Base-by-base conservation (phyloP, 2,797 vertebrate genomes). In the Eurystomus glaucurus region DNA sequence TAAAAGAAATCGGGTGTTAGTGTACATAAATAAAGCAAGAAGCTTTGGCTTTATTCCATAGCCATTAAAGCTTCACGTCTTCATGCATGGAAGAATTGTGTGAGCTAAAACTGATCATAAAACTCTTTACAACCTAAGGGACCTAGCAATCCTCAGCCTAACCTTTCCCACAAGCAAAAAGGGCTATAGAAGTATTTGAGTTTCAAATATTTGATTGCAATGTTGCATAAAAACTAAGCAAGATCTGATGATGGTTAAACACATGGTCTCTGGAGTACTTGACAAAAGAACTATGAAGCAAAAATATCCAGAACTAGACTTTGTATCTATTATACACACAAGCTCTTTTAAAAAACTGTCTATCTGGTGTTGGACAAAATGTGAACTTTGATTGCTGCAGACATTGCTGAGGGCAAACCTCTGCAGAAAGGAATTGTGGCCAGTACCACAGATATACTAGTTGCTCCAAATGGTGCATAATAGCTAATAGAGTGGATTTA, bases 41-140 rank as follows among this genome's bases (percentile, higher is more conserved):
- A 84, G 39, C 18, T 87, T 96, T 97, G 93, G 92, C 95, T 95
- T 93, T 74, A 43, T 43, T 95, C 93, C 80, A 92, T 1, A 76
- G 31, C 16, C 31, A 31, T 79, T 89, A 97, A 94, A 94, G n/a
- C 31, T 85, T 94, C 80, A 55, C 0, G 0, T 93, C 77, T 93
- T 96, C 93, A 85, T 64, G 83, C 71, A 66, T 52, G 58, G 80
- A 90, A 90, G 91, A 96, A 65, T 33, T 43, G 25, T 26, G 35
- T 58, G 85, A 88, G 72, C 58, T 96, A 48, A 95, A 92, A 90
- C 77, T 72, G 62, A 52, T 90, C 85, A 72, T 96, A 95, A 97
- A 96, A 92, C 18, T 84, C 55, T 94, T 90, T 95, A 95, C 33
- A 84, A 37, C 95, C 77, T 93, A 70, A 90, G 90, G 70, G 95